These are phyloP conservation scores for Agrenia bidenticulata DNA, from an alignment of 2,888 invertebrate genomes.

Conservation along the genomic window DNA sequence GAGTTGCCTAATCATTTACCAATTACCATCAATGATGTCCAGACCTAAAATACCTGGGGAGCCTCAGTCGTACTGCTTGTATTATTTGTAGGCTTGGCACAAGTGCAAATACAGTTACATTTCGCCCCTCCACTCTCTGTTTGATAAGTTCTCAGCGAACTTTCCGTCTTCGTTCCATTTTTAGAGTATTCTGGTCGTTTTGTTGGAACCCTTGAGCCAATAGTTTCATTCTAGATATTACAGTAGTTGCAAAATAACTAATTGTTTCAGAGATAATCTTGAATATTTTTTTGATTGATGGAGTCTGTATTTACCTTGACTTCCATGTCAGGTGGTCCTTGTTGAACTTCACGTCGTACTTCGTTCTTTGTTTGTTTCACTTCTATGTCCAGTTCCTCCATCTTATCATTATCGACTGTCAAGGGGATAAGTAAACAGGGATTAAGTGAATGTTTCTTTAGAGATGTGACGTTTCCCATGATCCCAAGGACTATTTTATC, in stretches of 20 bases:
- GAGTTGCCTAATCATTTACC: too few species aligned
- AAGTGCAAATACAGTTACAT: conserved; percentile 37
- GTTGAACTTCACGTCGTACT: neutral
- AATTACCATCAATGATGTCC: too few species aligned
- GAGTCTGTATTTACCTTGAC: conserved; percentile 12
- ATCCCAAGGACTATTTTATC: conserved; percentile 37
- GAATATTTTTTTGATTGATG: too few species aligned
- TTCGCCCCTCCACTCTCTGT: conserved; percentile 25
- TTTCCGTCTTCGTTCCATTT: too few species aligned
- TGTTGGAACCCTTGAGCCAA: neutral
- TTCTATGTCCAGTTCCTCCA: neutral
- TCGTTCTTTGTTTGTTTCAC: neutral
- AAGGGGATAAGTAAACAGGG: neutral
- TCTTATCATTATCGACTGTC: too few species aligned
- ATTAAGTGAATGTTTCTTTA: neutral
- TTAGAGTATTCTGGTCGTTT: too few species aligned
- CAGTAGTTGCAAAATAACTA: too few species aligned
- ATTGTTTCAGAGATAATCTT: too few species aligned
- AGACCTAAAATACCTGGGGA: neutral
- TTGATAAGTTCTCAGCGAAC: neutral
- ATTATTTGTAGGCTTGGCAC: conserved; percentile 19
- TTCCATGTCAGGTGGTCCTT: conserved; percentile 18
- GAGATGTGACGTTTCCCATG: conserved; percentile 25
- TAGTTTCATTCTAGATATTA: neutral
- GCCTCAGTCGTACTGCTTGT: conserved; percentile 1